These are phyloP conservation scores for Nibea albiflora DNA, from an alignment of 2,113 vertebrate species.

Conservation along the genomic window DNA sequence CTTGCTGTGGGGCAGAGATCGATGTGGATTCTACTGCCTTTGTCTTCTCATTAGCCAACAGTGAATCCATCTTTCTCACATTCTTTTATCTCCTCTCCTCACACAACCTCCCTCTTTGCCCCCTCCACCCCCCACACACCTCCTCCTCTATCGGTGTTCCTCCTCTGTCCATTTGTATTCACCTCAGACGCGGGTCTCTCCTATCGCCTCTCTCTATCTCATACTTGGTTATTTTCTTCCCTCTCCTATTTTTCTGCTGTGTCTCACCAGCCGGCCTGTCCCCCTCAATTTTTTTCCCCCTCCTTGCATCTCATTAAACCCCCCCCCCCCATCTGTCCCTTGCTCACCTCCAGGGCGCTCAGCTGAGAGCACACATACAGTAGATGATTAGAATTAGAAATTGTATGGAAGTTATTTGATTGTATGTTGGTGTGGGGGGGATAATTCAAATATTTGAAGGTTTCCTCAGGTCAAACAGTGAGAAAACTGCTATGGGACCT, in stretches of 20 bases:
- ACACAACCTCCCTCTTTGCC: constrained; percentile 47
- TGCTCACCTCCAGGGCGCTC: constrained; percentile 49
- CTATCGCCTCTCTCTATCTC: constrained; percentile 74
- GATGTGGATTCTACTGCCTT: constrained; percentile 77
- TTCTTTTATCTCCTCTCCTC: constrained; percentile 76
- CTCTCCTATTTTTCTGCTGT: constrained; percentile 63
- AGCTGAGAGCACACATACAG: constrained; percentile 44
- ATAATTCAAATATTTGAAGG: constrained; percentile 57
- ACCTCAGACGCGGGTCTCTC: constrained; percentile 74
- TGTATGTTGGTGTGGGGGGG: constrained; percentile 28
- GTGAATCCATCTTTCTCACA: constrained; percentile 79
- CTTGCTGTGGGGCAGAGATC: constrained; percentile 74
- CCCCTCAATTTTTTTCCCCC: constrained; percentile 63
- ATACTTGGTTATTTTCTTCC: constrained; percentile 76
- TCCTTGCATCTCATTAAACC: constrained; percentile 74
- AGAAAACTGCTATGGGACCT: constrained; percentile 25
- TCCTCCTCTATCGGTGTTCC: constrained; percentile 50
- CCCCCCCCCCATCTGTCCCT: constrained; percentile 67
- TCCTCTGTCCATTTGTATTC: constrained; percentile 81
- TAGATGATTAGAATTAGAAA: constrained; percentile 62
- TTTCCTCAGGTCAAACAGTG: constrained; percentile 30
- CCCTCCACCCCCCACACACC: not conserved
- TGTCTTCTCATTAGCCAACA: constrained; percentile 80
- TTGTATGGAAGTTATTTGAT: constrained; percentile 39
- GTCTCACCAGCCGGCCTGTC: constrained; percentile 69